Base-by-base conservation (phyloP, 2,797 vertebrate species). In the Sebastes nivosus region DNA sequence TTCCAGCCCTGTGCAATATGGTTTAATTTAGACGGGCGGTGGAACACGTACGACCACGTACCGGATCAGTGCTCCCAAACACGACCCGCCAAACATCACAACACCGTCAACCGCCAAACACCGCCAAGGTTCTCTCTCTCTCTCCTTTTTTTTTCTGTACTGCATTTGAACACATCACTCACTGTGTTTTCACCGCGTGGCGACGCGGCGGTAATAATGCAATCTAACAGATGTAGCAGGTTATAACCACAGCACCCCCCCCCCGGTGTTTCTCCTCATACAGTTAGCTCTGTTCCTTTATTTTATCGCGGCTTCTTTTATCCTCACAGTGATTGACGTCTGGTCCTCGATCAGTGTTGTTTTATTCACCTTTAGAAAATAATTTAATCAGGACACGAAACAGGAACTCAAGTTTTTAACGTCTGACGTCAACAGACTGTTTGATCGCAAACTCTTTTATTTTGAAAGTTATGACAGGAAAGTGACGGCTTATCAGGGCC, bases 1-100 rank as follows among this genome's bases (percentile, higher is more conserved):
- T 93, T 93, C 93, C 91, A 91, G 80, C 79, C 50, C 64, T 54
- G 89, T 88, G 88, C 87, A 91, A 88, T 88, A 85, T 20, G 60
- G 67, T 80, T 76, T 38, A 5, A 58, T 79, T 32, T 16, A 16
- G 34, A 67, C 24, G 14, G 22, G 24, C 25, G 57, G 29, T 18
- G 55, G 34, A 77, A 50, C 12, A 5, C 36, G 12, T 13, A 38
- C 4, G 74, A 58, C 4, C 55, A 50, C 10, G 58, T 24, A 42
- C 34, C 8, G 16, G 73, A 42, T 67, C 50, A 22, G 73, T 34
- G 55, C 52, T 7, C 36, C 58, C 0, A 27, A 13, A 42, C 38
- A 14, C 13, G 7, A 6, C 67, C 69, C 32, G 24, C 75, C 81
- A 72, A 50, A 20, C 46, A 20, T 18, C 46, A 50, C 38, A 2